These are phyloP conservation scores for Drosophila neonasuta DNA, from an alignment of 2,888 invertebrate genomes.

Conservation along the genomic window DNA sequence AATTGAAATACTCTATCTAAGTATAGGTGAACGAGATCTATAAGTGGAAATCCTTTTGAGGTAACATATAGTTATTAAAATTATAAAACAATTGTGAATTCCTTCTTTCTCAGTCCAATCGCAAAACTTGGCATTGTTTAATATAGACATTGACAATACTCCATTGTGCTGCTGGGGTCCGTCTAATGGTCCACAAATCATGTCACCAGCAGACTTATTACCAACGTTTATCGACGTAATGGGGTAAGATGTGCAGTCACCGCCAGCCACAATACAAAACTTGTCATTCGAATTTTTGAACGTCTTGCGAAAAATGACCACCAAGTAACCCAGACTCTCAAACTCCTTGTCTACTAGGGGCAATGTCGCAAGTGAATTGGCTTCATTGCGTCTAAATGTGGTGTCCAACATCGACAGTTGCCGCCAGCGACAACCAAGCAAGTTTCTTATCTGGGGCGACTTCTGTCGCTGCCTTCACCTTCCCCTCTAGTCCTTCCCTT, in stretches of 20 bases:
- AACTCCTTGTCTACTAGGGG: not conserved
- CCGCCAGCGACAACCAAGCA: slow-evolving; percentile 18
- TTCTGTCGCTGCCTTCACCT: not conserved
- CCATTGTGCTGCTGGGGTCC: not conserved
- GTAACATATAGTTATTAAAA: too few relatives aligned
- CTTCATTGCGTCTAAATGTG: slow-evolving; percentile 76
- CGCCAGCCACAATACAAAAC: slow-evolving; percentile 21
- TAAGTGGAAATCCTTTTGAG: too few relatives aligned
- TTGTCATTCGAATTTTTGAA: slow-evolving; percentile 53
- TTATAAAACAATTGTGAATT: too few relatives aligned
- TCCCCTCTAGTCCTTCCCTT: not conserved
- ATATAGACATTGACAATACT: not conserved
- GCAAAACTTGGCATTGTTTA: not conserved
- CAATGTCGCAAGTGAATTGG: slow-evolving; percentile 61
- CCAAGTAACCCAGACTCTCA: not conserved
- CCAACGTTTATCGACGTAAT: slow-evolving; percentile 33
- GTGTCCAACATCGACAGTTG: slow-evolving; percentile 53
- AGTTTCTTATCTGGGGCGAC: slow-evolving; percentile 50
- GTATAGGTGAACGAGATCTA: too few relatives aligned
- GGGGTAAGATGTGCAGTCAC: slow-evolving; percentile 15
- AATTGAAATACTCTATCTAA: too few relatives aligned
- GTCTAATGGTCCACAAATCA: slow-evolving; percentile 7
- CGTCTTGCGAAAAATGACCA: slow-evolving; percentile 37
- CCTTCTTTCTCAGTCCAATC: too few relatives aligned
- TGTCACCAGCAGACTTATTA: slow-evolving; percentile 26